phyloP scores from a whole-genome alignment of 2,888 invertebrate species.

The Lasioglossum morio region DNA sequence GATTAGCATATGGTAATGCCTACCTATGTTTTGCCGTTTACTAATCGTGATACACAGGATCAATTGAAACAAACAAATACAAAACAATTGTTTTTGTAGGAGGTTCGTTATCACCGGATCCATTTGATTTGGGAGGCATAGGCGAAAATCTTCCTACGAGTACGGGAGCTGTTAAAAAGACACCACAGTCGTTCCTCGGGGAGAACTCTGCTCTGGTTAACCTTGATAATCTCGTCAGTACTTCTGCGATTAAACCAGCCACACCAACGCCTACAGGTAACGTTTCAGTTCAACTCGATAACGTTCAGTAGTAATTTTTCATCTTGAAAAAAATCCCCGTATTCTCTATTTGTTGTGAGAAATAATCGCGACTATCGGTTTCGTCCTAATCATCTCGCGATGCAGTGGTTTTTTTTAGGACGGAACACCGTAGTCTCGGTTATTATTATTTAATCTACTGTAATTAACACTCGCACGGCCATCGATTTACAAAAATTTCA shows the following conservation, averaged over 20 bases:
- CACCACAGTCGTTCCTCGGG: constrained; percentile 97
- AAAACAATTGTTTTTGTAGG: constrained; percentile 65
- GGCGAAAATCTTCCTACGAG: constrained; percentile 86
- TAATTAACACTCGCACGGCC: neutral
- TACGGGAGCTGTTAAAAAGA: constrained; percentile 91
- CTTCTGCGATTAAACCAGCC: constrained; percentile 83
- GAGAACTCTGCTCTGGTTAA: constrained; percentile 98
- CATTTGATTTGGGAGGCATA: constrained; percentile 89
- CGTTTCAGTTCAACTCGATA: constrained; percentile 48
- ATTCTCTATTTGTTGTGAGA: neutral
- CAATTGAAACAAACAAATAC: no score
- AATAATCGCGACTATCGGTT: neutral
- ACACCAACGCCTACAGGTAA: constrained; percentile 85
- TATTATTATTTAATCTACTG: no score
- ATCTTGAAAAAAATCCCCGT: neutral
- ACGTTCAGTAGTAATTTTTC: neutral
- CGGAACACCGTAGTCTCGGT: neutral
- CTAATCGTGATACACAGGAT: neutral
- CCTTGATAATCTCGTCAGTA: constrained; percentile 96
- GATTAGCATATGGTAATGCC: no score
- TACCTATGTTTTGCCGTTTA: neutral
- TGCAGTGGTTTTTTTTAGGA: neutral
- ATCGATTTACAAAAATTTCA: neutral
- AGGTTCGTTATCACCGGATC: constrained; percentile 86
- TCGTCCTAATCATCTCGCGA: neutral